A percentile compares a stretch with the other conserved stretches of the same genome.
Evolutionary conservation across 2,888 invertebrate genomes (phyloP).

Genomic region (Tortrix viridana): DNA sequence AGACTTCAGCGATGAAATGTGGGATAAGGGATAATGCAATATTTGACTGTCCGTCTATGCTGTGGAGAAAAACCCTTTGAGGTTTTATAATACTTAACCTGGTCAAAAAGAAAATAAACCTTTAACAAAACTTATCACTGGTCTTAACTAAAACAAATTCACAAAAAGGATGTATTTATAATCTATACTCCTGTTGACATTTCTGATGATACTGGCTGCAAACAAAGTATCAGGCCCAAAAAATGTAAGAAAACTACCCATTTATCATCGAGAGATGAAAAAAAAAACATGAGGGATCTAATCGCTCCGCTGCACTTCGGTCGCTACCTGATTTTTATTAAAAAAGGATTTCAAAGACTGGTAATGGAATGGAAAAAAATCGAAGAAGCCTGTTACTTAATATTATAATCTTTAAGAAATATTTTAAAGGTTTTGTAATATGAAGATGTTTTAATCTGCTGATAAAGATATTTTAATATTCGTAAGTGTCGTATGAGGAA

Average conservation of each 20-base stretch:
- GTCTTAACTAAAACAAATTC: conserved; percentile 29
- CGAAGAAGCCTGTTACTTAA: conserved; percentile 23
- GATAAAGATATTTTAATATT: background rate
- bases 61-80: background rate
- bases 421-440: conserved; percentile 16
- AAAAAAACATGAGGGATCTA: conserved; percentile 58
- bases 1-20: too few relatives aligned
- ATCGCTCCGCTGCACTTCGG: conserved; percentile 64
- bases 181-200: conserved; percentile 56
- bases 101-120: conserved; percentile 9
- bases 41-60: too few relatives aligned
- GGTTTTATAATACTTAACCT: background rate
- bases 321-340: conserved; percentile 65
- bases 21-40: background rate
- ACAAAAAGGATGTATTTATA: conserved; percentile 29
- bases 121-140: conserved; percentile 29
- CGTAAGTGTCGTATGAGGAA: background rate
- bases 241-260: conserved; percentile 51
- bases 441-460: conserved; percentile 14
- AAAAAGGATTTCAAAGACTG: conserved; percentile 24
- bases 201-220: conserved; percentile 50
- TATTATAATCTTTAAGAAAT: conserved; percentile 29
- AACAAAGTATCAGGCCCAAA: conserved; percentile 44
- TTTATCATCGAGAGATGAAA: conserved; percentile 58
- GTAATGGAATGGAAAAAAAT: conserved; percentile 32